These are phyloP conservation scores for Prinia subflava DNA, from an alignment of 2,113 vertebrate genomes.

Conservation along the genomic window DNA sequence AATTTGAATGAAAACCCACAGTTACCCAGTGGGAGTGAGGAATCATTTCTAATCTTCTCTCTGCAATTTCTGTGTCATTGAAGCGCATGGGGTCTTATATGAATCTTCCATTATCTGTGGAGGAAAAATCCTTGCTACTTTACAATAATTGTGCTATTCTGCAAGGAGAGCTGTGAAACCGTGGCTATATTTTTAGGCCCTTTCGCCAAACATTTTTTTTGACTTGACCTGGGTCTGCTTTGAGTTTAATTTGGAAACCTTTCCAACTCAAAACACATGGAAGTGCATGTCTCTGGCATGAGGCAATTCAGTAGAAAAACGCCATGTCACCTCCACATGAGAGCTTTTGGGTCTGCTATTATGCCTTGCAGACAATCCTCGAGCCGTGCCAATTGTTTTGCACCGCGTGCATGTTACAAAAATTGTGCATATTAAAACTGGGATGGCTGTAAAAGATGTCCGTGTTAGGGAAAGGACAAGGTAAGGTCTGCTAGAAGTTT, in stretches of 20 bases:
- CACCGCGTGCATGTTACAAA: background rate
- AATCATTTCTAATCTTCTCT: background rate
- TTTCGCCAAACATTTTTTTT: background rate
- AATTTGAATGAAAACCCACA: background rate
- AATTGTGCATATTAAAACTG: background rate
- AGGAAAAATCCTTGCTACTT: background rate
- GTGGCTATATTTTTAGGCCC: background rate
- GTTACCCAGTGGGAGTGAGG: background rate
- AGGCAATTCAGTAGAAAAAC: background rate
- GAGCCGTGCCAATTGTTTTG: background rate
- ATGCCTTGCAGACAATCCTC: background rate
- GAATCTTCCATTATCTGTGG: background rate
- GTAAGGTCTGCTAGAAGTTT: background rate
- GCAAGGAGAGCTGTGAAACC: background rate
- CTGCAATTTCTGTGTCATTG: background rate
- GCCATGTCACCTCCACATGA: background rate
- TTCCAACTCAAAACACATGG: background rate
- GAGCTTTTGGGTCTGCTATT: background rate
- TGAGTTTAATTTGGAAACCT: background rate
- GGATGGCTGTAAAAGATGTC: background rate
- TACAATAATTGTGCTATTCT: background rate
- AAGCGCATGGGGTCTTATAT: rapidly evolving
- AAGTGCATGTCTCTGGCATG: background rate
- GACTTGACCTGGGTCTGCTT: background rate
- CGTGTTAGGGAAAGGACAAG: background rate